Evolutionary conservation across 1,140 invertebrate genomes (phyloP).

Genomic region (Atta colombica): DNA sequence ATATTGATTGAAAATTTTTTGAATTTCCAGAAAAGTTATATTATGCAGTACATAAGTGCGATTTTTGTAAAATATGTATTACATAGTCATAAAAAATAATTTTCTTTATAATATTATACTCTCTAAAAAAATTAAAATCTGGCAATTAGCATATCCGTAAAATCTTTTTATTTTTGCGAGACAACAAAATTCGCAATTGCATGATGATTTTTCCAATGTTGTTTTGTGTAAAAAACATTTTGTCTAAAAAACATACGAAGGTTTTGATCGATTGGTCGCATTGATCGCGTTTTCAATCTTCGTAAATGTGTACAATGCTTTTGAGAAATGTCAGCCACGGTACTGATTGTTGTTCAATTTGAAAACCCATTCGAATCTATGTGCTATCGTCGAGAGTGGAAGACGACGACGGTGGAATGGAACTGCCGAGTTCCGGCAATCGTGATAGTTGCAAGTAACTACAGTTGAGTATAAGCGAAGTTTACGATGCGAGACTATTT

Average conservation of each 20-base stretch:
- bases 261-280: constrained; percentile 39
- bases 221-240: background rate
- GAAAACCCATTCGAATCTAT: constrained; percentile 49
- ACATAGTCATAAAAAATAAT: background rate
- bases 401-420: constrained; percentile 16
- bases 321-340: constrained; percentile 7
- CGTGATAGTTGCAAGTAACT: constrained; percentile 17
- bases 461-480: constrained; percentile 10
- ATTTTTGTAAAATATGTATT: background rate
- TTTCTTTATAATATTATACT: background rate
- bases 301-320: background rate
- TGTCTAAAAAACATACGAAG: constrained; percentile 49
- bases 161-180: background rate
- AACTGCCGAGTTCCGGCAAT: background rate
- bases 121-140: background rate
- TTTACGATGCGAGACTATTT: constrained; percentile 11
- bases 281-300: background rate
- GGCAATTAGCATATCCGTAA: background rate
- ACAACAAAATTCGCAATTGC: constrained; percentile 7
- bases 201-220: constrained; percentile 5
- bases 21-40: background rate
- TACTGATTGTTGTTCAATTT: constrained; percentile 37
- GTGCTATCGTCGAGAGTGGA: constrained; percentile 30
- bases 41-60: background rate
- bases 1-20: background rate